Conservation (phyloP, 2,113 vertebrate species). For the Hemibagrus wyckioides region DNA sequence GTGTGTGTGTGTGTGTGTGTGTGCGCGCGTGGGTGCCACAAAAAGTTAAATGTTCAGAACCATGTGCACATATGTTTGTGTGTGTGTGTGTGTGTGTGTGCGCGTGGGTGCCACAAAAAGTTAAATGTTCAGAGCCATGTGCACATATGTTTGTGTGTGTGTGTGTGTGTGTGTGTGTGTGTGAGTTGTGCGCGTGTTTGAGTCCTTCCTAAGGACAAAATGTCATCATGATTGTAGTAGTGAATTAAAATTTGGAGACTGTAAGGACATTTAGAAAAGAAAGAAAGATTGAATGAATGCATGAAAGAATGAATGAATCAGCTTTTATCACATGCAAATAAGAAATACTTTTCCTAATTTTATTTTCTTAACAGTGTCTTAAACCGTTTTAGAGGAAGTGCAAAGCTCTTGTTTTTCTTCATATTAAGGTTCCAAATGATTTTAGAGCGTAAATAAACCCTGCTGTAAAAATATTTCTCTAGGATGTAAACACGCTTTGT, state of each 20-base stretch:
- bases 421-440: slow-evolving; percentile 2
- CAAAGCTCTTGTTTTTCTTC: neutral
- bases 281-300: neutral
- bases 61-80: neutral
- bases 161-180: neutral
- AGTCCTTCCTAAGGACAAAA: neutral
- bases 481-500: slow-evolving; percentile 15
- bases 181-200: neutral
- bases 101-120: neutral
- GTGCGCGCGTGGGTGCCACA: too few species aligned
- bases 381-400: neutral
- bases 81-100: neutral
- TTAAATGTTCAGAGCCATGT: neutral
- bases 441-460: neutral
- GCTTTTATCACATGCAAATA: neutral
- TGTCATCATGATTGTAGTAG: neutral
- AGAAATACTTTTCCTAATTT: neutral
- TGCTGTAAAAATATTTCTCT: neutral
- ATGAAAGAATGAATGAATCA: neutral
- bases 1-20: too few species aligned
- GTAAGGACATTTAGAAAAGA: neutral
- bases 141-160: neutral
- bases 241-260: neutral
- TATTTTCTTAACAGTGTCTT: neutral
- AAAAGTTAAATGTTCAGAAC: too few species aligned